Base-by-base conservation (phyloP, 2,113 vertebrate species). In the Anas platyrhynchos region DNA sequence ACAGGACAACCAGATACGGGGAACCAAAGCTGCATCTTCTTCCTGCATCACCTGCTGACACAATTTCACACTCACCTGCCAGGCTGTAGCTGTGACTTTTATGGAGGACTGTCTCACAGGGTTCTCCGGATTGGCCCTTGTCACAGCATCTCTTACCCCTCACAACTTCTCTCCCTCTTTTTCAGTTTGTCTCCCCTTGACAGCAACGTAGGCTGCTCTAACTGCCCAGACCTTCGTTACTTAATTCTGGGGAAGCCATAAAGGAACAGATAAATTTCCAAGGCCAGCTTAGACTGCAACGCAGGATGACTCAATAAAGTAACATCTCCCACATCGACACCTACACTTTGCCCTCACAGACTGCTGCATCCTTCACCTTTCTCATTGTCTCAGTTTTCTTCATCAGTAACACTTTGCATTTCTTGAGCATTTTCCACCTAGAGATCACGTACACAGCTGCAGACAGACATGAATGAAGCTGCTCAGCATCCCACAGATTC, bases 221-320 rank as follows among this genome's bases (percentile, higher is more conserved):
- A 75, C 58, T 90, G 71, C 61, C 38, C 44, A 72, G 23, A 50
- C 65, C 52, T 78, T 84, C 88, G 81, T 86, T 75, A 68, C 38
- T 44, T 72, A 20, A 72, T 87, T 89, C 81, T 94, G 73, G 69
- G 78, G 88, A 93, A 88, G 52, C 48, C 20, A 34, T 67, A 72
- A 26, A 75, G 86, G 54, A 89, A 94, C 62, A 94, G 67, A 82
- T 75, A 89, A 66, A 82, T 84, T 75, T 83, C 78, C 44, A 79
- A 79, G 74, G 50, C 22, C 77, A 85, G 34, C 34, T 94, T 62
- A 91, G n/a, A 56, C 23, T 68, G 11, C 55, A 71, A 72, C 59
- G 67, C 4, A 27, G 55, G 4, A 38, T 87, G 52, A 87, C 29
- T 85, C 46, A 87, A 82, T 55, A 89, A 91, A 92, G 81, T 27